phyloP scores from a whole-genome alignment of 2,797 vertebrate genomes.

The Diplodus puntazzo region DNA sequence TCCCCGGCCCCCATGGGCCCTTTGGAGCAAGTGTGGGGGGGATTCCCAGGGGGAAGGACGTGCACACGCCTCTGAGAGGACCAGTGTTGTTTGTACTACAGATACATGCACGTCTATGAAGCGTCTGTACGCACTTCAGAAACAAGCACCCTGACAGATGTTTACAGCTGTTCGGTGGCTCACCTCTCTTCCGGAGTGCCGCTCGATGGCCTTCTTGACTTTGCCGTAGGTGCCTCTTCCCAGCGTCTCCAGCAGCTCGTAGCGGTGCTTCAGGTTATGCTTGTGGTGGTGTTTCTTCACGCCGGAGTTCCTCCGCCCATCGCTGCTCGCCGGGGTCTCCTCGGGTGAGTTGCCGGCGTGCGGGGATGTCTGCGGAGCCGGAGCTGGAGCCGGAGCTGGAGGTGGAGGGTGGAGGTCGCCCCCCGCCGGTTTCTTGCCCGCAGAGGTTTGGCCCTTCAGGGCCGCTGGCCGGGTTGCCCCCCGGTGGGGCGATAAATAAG shows the following conservation, averaged over 20 bases:
- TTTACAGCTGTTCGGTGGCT: constrained; percentile 70
- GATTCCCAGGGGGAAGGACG: constrained; percentile 62
- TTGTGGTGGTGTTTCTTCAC: constrained; percentile 99
- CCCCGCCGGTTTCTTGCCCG: constrained; percentile 56
- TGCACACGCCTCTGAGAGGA: constrained; percentile 55
- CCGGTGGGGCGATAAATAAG: constrained; percentile 78
- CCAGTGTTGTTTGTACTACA: constrained; percentile 18
- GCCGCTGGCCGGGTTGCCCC: constrained; percentile 68
- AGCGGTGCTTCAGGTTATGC: constrained; percentile 98
- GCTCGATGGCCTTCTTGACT: constrained; percentile 96
- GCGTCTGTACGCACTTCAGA: background rate
- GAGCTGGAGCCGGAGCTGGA: constrained; percentile 23
- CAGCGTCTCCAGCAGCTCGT: constrained; percentile 97
- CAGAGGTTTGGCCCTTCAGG: constrained; percentile 59
- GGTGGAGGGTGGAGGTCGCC: constrained; percentile 64
- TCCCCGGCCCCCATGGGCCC: constrained; percentile 61
- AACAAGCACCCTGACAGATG: constrained; percentile 33
- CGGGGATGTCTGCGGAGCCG: constrained; percentile 49
- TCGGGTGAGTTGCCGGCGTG: constrained; percentile 64
- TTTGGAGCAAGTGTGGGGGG: constrained; percentile 50
- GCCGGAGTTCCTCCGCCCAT: constrained; percentile 87
- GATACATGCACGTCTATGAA: background rate
- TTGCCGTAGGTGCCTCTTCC: constrained; percentile 98
- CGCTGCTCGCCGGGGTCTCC: constrained; percentile 65
- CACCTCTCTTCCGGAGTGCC: constrained; percentile 97